Evolutionary conservation across 2,888 invertebrate genomes (phyloP), one percentile per base, ranked within the genome.

Genomic region (Lissocephala sabroskyi): DNA sequence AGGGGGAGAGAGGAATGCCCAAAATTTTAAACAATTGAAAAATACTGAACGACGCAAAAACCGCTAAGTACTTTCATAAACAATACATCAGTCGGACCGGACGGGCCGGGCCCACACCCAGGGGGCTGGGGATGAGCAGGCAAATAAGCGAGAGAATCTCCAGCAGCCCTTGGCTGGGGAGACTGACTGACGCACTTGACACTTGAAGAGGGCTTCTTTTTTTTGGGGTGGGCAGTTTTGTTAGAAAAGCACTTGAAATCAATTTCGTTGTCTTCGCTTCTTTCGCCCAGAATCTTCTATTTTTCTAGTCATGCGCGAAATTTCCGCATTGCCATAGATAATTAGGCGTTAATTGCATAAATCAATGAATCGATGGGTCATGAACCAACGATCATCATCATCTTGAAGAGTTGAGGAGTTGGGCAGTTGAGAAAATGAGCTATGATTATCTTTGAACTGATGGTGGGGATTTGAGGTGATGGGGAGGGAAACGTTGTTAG

Each of bases 21-120:
- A 50, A 65, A 63, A 63, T 65, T 59, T 73, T 76, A 70, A 70
- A 68, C 75, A 70, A 77, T 65, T 77, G 58, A 62, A 57, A 46
- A 16, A 29, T 46, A 28, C 46, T 45, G 11, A 28, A 23, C 47
- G 62, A 16, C 53, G 54, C 55, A 57, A 52, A 73, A 66, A 55
- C 46, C 41, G 76, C 53, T 73, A 67, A 68, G 68, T 64, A 68
- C 59, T 49, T 67, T 64, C 55, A 73, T 73, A 68, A 76, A 64
- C 76, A 68, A 76, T 76, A 67, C 64, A 59, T 49, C 52, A 55
- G n/a, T n/a, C n/a, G n/a, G n/a, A 23, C 7, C 23, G 23, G 23
- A 7, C 23, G 7, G 3, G 23, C 7, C 7, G 23, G 23, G 23
- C 23, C n/a, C 23, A 23, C 7, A 23, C 3, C 23, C 7, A 23